Conservation (phyloP, 2,797 vertebrate species). For the Aselliscus stoliczkanus region DNA sequence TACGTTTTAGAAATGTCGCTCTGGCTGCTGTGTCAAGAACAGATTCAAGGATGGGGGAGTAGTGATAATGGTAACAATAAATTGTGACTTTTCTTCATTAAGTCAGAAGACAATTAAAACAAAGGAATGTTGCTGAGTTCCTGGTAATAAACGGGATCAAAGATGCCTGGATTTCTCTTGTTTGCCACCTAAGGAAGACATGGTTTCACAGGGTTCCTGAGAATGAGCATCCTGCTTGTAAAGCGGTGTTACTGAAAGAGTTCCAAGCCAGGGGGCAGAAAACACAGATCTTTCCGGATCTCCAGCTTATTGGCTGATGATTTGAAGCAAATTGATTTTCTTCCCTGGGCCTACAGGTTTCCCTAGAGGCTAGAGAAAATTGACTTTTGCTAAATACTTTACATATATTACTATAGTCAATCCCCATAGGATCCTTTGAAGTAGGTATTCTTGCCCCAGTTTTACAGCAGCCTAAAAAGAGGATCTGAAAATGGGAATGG, state of each 20-base stretch:
- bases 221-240: background rate
- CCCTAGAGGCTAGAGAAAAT: background rate
- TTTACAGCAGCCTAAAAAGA: constrained; percentile 1
- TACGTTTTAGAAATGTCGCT: background rate
- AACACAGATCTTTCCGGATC: background rate
- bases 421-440: background rate
- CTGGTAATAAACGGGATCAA: background rate
- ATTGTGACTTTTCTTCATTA: background rate
- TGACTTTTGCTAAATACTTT: background rate
- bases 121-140: background rate
- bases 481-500: background rate
- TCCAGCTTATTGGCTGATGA: background rate
- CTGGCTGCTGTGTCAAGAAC: background rate
- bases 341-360: background rate
- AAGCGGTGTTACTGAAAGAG: background rate
- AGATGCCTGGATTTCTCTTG: background rate
- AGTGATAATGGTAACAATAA: background rate
- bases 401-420: background rate
- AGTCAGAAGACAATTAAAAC: background rate
- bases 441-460: background rate
- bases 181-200: background rate
- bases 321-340: background rate
- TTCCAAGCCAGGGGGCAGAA: background rate
- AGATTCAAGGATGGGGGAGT: background rate
- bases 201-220: background rate